phyloP scores from a whole-genome alignment of 2,797 vertebrate species.

The Danio jaintianensis region DNA sequence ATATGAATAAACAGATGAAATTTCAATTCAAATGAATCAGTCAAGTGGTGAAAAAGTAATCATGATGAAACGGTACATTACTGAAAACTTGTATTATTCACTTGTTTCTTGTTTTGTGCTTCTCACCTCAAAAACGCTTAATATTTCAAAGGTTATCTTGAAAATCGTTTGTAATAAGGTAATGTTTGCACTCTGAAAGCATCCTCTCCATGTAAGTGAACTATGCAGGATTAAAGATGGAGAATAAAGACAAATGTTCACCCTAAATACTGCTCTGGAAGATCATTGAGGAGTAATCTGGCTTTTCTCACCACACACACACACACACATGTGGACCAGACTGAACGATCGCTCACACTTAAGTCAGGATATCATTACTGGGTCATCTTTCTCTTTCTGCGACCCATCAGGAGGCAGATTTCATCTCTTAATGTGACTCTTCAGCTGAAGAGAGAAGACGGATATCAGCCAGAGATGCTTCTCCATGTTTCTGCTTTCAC shows the following conservation, averaged over 20 bases:
- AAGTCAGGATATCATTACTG: conserved; percentile 44
- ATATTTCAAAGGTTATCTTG: conserved; percentile 7
- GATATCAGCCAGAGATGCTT: conserved; percentile 42
- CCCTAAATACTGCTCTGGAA: conserved; percentile 38
- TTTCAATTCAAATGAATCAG: too few species aligned
- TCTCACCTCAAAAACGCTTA: not conserved
- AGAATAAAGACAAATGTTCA: conserved; percentile 51
- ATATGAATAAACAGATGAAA: too few species aligned
- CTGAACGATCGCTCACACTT: conserved; percentile 48
- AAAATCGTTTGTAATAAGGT: conserved; percentile 8
- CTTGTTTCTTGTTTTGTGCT: not conserved
- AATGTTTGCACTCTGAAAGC: conserved; percentile 23
- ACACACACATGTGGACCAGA: not conserved
- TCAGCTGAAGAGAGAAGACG: conserved; percentile 10
- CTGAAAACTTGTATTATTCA: not conserved
- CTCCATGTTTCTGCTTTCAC: not conserved
- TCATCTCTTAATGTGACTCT: conserved; percentile 48
- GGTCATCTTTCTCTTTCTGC: conserved; percentile 33
- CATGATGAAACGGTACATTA: too few species aligned
- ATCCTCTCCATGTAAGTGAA: conserved; percentile 9
- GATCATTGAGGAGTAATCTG: conserved; percentile 41
- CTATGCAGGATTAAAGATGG: conserved; percentile 8
- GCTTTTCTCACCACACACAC: conserved; percentile 22
- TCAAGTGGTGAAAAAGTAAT: too few species aligned
- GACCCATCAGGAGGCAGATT: conserved; percentile 37